These are phyloP conservation scores for Leucoraja ocellata DNA, from an alignment of 2,797 vertebrate species.

Conservation along the genomic window DNA sequence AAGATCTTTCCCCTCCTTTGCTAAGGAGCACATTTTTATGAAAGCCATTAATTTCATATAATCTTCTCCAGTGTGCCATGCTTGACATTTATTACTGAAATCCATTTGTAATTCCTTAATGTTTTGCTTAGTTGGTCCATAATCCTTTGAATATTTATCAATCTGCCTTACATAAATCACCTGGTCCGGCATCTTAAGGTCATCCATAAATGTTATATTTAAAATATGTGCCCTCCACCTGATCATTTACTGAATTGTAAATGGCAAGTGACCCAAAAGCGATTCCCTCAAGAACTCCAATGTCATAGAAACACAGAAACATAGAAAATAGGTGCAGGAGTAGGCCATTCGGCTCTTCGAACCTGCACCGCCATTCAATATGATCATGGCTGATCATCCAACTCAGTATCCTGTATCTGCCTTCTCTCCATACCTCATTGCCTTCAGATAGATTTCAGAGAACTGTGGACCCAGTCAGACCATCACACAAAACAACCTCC, in stretches of 20 bases:
- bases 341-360: too few relatives aligned
- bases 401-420: too few relatives aligned
- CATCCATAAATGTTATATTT: not conserved
- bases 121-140: constrained; percentile 13
- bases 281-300: not conserved
- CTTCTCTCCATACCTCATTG: not conserved
- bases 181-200: not conserved
- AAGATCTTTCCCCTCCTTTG: not conserved
- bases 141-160: constrained; percentile 13
- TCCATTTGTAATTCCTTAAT: constrained; percentile 20
- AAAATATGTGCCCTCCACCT: not conserved
- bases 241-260: not conserved
- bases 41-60: not conserved
- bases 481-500: too few relatives aligned
- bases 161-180: constrained; percentile 18
- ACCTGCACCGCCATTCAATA: too few relatives aligned
- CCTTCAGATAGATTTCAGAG: not conserved
- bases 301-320: not conserved
- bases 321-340: too few relatives aligned
- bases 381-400: too few relatives aligned
- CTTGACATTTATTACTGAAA: constrained; percentile 31
- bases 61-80: not conserved
- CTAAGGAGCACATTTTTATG: not conserved
- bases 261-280: not conserved
- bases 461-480: too few relatives aligned